Evolutionary conservation across 1,140 invertebrate genomes (phyloP).

Genomic region (Drusus annulatus): DNA sequence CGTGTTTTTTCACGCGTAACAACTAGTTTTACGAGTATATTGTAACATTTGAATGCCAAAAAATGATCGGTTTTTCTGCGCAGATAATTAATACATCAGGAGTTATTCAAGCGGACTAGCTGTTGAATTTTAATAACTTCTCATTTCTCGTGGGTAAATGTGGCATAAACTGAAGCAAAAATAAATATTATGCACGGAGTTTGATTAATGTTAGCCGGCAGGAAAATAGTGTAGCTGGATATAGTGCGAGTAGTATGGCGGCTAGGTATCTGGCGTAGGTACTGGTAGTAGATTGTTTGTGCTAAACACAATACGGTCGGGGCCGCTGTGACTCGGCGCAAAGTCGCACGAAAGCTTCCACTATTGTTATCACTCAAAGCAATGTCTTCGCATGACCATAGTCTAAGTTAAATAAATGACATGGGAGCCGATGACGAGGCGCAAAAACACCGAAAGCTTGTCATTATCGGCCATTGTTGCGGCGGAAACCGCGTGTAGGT

Average conservation of each 20-base stretch:
- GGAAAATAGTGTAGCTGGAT: background rate
- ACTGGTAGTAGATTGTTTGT: background rate
- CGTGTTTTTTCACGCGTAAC: too few relatives aligned
- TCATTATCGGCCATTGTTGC: constrained; percentile 46
- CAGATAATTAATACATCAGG: too few relatives aligned
- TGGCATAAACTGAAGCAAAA: background rate
- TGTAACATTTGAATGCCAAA: too few relatives aligned
- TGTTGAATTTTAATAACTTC: too few relatives aligned
- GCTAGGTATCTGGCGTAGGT: background rate
- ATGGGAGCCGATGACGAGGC: constrained; percentile 42
- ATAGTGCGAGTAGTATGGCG: background rate
- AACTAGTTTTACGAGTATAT: too few relatives aligned
- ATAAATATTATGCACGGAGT: constrained; percentile 29
- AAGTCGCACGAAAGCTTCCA: constrained; percentile 32
- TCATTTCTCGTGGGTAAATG: background rate
- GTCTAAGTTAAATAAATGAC: constrained; percentile 46
- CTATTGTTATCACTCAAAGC: constrained; percentile 41
- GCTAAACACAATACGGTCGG: constrained; percentile 26
- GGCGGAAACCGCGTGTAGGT: constrained; percentile 32
- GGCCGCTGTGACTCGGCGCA: constrained; percentile 18
- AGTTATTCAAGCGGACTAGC: too few relatives aligned
- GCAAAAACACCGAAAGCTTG: constrained; percentile 45
- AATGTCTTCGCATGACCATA: constrained; percentile 42
- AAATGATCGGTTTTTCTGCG: too few relatives aligned
- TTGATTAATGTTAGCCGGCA: constrained; percentile 24